Percentiles rank a stretch among this genome's conserved stretches.
These are phyloP conservation scores for Chymomyza amoena DNA, from an alignment of 2,888 invertebrate genomes.

Conservation along the genomic window DNA sequence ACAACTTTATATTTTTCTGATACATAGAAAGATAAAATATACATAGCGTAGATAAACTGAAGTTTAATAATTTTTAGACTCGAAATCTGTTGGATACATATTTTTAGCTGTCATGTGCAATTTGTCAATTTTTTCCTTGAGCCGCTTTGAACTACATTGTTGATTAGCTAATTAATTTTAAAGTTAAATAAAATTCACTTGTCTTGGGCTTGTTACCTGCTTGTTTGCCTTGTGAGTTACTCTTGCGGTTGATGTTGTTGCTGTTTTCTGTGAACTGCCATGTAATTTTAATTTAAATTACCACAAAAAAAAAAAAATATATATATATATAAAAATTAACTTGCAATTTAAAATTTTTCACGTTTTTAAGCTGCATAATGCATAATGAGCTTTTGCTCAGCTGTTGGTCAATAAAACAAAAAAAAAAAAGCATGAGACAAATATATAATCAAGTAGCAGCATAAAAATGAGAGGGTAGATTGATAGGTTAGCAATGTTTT, in stretches of 20 bases:
- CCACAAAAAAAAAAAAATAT: neutral
- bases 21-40: too few relatives aligned
- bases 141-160: slow-evolving; percentile 1
- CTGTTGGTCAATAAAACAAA: neutral
- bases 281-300: neutral
- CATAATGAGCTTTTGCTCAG: neutral
- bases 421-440: neutral
- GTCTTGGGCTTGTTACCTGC: slow-evolving; percentile 39
- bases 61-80: neutral
- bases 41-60: too few relatives aligned
- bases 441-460: neutral
- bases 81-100: neutral
- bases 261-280: neutral
- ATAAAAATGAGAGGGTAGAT: neutral
- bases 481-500: too few relatives aligned
- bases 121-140: neutral
- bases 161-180: slow-evolving; percentile 55
- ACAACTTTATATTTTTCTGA: too few relatives aligned
- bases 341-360: neutral
- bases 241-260: neutral
- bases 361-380: neutral
- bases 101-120: neutral
- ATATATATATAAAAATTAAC: neutral
- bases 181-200: slow-evolving; percentile 37
- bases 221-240: slow-evolving; percentile 18